Percentiles rank a stretch among this genome's conserved stretches.
Evolutionary conservation across 2,797 vertebrate species (phyloP).

Genomic region (Enteromius afrohamiltoni): DNA sequence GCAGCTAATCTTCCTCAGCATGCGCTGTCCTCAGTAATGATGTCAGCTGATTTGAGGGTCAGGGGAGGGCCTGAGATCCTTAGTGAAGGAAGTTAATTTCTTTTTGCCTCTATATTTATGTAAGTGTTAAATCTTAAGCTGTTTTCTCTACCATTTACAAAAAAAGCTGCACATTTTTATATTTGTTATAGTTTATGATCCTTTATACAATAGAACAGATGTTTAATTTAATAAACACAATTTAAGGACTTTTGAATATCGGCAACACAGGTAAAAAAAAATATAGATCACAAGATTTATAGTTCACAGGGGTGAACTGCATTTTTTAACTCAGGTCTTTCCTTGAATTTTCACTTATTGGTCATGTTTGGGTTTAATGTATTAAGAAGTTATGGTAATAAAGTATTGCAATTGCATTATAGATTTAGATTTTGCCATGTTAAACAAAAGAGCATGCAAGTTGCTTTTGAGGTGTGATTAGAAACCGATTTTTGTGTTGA

Average conservation of each 20-base stretch:
- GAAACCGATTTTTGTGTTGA: constrained; percentile 21
- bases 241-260: background rate
- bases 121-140: background rate
- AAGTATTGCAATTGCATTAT: background rate
- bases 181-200: background rate
- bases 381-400: background rate
- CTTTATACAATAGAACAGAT: background rate
- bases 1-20: constrained; percentile 44
- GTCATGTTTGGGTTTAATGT: background rate
- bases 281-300: background rate
- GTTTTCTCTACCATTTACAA: background rate
- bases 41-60: constrained; percentile 33
- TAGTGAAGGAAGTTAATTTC: background rate
- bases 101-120: background rate
- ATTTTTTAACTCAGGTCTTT: no score
- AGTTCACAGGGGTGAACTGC: background rate
- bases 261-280: background rate
- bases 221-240: background rate
- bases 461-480: background rate
- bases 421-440: background rate
- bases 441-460: background rate
- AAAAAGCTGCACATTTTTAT: background rate
- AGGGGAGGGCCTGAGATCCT: constrained; percentile 5
- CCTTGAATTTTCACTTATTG: background rate
- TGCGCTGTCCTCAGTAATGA: constrained; percentile 19